phyloP scores from a whole-genome alignment of 1,140 invertebrate genomes.

The Drosophila oshimai region DNA sequence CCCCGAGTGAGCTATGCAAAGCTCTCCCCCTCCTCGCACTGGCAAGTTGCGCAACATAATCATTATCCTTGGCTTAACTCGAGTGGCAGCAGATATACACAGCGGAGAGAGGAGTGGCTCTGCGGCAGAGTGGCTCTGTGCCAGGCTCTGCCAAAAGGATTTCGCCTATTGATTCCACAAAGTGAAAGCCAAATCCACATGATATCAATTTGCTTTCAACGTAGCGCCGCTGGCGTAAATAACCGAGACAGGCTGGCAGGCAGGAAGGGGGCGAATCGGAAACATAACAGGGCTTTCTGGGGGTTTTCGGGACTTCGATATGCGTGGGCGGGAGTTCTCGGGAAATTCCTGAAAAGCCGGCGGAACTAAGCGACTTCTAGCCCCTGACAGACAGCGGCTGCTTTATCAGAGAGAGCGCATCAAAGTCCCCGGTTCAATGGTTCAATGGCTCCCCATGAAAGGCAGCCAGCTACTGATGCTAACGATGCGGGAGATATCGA shows the following conservation, averaged over 20 bases:
- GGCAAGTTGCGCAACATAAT: slow-evolving; percentile 78
- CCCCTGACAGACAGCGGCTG: slow-evolving; percentile 1
- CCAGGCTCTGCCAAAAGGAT: slow-evolving; percentile 64
- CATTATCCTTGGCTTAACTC: slow-evolving; percentile 79
- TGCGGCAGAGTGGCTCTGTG: slow-evolving; percentile 20
- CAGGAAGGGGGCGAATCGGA: slow-evolving; percentile 1
- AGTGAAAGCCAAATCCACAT: slow-evolving; percentile 80
- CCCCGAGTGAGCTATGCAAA: slow-evolving; percentile 29
- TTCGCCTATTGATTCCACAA: slow-evolving; percentile 75
- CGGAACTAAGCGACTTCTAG: slow-evolving; percentile 54
- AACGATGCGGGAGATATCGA: slow-evolving; percentile 13
- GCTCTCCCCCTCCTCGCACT: slow-evolving; percentile 18
- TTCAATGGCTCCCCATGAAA: slow-evolving; percentile 21
- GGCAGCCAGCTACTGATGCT: not conserved
- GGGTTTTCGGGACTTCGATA: slow-evolving; percentile 6
- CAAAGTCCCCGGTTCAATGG: not conserved
- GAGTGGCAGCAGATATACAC: slow-evolving; percentile 32
- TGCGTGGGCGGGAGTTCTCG: not conserved
- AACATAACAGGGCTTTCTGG: slow-evolving; percentile 21
- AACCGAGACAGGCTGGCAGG: slow-evolving; percentile 59
- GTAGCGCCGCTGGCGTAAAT: slow-evolving; percentile 68
- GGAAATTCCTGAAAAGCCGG: slow-evolving; percentile 2
- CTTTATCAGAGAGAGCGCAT: not conserved
- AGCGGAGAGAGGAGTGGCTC: slow-evolving; percentile 1
- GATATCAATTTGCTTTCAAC: slow-evolving; percentile 81